Percentiles rank a stretch among this genome's conserved stretches.
Conservation (phyloP, 2,113 vertebrate genomes). For the Colius striatus region DNA sequence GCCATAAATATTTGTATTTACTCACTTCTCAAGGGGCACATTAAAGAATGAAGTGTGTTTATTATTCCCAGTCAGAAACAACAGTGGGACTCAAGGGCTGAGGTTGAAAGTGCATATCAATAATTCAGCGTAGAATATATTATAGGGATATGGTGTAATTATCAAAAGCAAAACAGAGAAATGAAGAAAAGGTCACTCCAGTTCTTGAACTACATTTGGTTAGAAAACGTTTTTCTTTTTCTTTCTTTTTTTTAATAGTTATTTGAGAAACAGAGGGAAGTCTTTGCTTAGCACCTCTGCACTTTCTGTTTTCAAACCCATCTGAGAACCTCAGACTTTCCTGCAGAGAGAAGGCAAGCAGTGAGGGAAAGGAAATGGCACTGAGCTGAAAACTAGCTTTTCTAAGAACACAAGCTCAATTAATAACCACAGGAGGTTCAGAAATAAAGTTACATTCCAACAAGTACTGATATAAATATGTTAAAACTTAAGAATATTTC, state of each 20-base stretch:
- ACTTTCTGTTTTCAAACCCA: not conserved
- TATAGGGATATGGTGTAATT: not conserved
- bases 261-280: not conserved
- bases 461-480: not conserved
- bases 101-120: constrained; percentile 56
- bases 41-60: constrained; percentile 19
- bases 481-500: not conserved
- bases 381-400: not conserved
- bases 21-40: not conserved
- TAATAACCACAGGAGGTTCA: not conserved
- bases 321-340: not conserved
- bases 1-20: constrained; percentile 25
- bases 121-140: constrained; percentile 30
- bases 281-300: not conserved
- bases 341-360: not conserved
- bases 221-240: not conserved
- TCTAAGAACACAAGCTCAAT: not conserved
- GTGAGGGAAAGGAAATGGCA: not conserved
- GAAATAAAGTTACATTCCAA: not conserved
- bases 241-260: not conserved
- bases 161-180: constrained; percentile 56
- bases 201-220: not conserved
- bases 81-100: not conserved
- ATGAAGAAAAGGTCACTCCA: not conserved
- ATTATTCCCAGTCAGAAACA: not conserved